Evolutionary conservation across 2,797 vertebrate species (phyloP).

Genomic region (Scarus forsteni): DNA sequence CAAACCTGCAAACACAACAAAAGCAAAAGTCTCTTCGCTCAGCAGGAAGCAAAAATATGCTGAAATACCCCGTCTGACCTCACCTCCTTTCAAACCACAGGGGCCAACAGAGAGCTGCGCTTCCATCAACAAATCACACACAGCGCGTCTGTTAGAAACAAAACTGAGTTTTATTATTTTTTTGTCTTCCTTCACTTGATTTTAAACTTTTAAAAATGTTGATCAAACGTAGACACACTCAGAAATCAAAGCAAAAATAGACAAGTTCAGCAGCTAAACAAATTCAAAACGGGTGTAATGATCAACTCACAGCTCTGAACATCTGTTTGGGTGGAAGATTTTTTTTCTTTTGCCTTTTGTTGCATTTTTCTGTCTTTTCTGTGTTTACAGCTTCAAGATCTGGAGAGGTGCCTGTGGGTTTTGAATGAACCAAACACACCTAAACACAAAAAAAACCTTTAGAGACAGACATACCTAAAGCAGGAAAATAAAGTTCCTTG

Average conservation of each 20-base stretch:
- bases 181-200: slow-evolving; percentile 78
- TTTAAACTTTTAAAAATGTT: slow-evolving; percentile 81
- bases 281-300: slow-evolving; percentile 68
- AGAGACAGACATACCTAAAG: slow-evolving; percentile 11
- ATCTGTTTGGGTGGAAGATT: slow-evolving; percentile 77
- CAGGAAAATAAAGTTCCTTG: slow-evolving; percentile 17
- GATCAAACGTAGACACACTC: slow-evolving; percentile 51
- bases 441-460: neutral
- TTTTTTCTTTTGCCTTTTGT: slow-evolving; percentile 64
- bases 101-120: slow-evolving; percentile 9
- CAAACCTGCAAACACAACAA: slow-evolving; percentile 43
- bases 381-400: slow-evolving; percentile 57
- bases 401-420: slow-evolving; percentile 47
- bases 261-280: slow-evolving; percentile 64
- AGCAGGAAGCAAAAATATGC: slow-evolving; percentile 54
- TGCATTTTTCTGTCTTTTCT: slow-evolving; percentile 21
- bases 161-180: slow-evolving; percentile 77
- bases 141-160: slow-evolving; percentile 81
- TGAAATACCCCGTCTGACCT: slow-evolving; percentile 43
- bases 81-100: slow-evolving; percentile 50
- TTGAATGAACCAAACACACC: slow-evolving; percentile 52
- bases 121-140: slow-evolving; percentile 63
- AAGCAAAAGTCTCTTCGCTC: slow-evolving; percentile 38
- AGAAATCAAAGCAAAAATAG: slow-evolving; percentile 62
- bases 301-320: slow-evolving; percentile 74